Evolutionary conservation across 1,140 invertebrate genomes (phyloP), one percentile per base, ranked within the genome.

Genomic region (Brachionus manjavacas): DNA sequence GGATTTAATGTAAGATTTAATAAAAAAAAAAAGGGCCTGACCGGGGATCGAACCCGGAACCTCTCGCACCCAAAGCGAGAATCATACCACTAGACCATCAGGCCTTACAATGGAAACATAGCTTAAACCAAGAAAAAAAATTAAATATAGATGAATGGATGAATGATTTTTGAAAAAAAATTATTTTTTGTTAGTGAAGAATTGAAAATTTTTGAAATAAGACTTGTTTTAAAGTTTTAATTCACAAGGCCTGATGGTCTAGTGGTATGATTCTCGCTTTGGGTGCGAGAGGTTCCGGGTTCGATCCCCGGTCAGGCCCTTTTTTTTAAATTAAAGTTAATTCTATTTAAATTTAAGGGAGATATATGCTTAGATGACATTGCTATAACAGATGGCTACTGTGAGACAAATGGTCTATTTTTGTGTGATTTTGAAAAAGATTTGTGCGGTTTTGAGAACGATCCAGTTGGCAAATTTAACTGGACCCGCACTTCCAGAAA

Each of bases 361-460:
- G 87, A 88, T 49, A 88, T 88, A 25, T 87, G 87, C 14, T 84
- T 89, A 66, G 88, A 89, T 85, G 88, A 89, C 64, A 83, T 88
- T 8, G 46, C 81, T 11, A 16, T 88, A 12, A 78, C 23, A 12
- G 35, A 85, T 25, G 86, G 88, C 23, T 46, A 84, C 9, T 89
- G 88, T 85, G 31, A 68, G 70, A 46, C 28, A 35, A 46, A 70
- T 49, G 35, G 20, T 9, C n/a, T 72, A 35, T 85, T 83, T 16
- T 86, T 87, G 16, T 95, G 94, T 86, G 92, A 94, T 87, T 94
- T 95, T 87, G 94, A 95, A 87, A 88, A 88, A 1, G 91, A 92
- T 86, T 86, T 94, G 0, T 94, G 94, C 85, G 93, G 93, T 23
- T 94, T 93, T 93, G 91, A 88, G 1, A 92, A 94, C 85, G 93